phyloP scores from a whole-genome alignment of 2,797 vertebrate genomes.

The Cheirogaleus major region DNA sequence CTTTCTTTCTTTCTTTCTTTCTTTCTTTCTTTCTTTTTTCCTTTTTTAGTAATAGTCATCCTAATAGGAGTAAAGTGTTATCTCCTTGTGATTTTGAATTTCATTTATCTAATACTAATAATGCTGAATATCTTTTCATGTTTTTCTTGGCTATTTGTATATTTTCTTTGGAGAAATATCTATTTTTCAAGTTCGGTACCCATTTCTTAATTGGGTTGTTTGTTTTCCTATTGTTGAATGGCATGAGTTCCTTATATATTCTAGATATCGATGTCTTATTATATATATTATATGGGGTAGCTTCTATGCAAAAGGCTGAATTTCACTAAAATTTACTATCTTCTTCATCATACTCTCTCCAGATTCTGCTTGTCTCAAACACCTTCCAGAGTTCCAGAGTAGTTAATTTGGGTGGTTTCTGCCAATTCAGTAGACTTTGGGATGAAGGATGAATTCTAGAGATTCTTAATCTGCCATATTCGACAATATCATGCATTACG shows the following conservation, averaged over 20 bases:
- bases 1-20: too few species aligned
- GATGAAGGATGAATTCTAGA: not conserved
- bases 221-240: not conserved
- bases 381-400: not conserved
- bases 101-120: too few species aligned
- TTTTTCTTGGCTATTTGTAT: not conserved
- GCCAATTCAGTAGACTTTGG: too few species aligned
- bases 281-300: not conserved
- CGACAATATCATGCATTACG: not conserved
- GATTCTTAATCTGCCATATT: not conserved
- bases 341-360: not conserved
- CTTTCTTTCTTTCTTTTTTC: too few species aligned
- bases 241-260: not conserved
- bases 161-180: not conserved
- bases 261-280: not conserved
- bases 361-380: not conserved
- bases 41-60: not conserved
- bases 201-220: not conserved
- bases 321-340: not conserved
- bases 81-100: not conserved
- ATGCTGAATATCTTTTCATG: not conserved
- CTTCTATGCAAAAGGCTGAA: not conserved
- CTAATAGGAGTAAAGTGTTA: not conserved
- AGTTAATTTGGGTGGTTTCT: too few species aligned
- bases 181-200: not conserved